Percentiles rank a stretch among this genome's conserved stretches.
These are phyloP conservation scores for Cremastinae sp. DNA, from an alignment of 2,888 invertebrate species.

Conservation along the genomic window DNA sequence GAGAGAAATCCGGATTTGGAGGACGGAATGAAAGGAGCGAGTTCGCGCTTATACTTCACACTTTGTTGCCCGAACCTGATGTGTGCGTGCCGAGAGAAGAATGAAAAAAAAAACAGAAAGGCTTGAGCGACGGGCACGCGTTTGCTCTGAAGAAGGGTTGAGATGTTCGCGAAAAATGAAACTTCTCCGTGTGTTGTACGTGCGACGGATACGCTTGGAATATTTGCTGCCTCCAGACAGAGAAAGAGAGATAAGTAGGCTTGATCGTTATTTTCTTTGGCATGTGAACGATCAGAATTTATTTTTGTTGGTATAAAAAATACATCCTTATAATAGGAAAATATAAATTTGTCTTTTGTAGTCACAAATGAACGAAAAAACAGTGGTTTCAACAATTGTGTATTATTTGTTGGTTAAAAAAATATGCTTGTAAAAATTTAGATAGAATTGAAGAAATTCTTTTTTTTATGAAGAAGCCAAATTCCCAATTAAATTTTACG, in stretches of 20 bases:
- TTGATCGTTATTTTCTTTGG: no score
- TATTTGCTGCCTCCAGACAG: conserved; percentile 10
- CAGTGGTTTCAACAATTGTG: no score
- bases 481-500: not conserved
- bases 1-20: conserved; percentile 54
- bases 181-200: conserved; percentile 20
- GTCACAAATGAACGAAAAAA: no score
- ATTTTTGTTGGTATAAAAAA: no score
- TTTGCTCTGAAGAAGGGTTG: not conserved
- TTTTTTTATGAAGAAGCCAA: no score
- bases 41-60: conserved; percentile 33
- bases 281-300: no score
- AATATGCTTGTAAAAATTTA: no score
- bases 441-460: no score
- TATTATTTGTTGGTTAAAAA: no score
- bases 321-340: no score
- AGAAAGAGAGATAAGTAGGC: no score
- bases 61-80: conserved; percentile 18
- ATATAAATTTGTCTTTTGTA: no score
- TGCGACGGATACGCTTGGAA: not conserved
- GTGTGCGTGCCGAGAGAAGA: conserved; percentile 3
- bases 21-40: conserved; percentile 41
- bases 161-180: conserved; percentile 31
- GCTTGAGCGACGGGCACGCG: conserved; percentile 25
- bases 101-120: conserved; percentile 24